A percentile compares a stretch with the other conserved stretches of the same genome.
phyloP scores from a whole-genome alignment of 2,113 vertebrate genomes.

The Rhipidura dahli region DNA sequence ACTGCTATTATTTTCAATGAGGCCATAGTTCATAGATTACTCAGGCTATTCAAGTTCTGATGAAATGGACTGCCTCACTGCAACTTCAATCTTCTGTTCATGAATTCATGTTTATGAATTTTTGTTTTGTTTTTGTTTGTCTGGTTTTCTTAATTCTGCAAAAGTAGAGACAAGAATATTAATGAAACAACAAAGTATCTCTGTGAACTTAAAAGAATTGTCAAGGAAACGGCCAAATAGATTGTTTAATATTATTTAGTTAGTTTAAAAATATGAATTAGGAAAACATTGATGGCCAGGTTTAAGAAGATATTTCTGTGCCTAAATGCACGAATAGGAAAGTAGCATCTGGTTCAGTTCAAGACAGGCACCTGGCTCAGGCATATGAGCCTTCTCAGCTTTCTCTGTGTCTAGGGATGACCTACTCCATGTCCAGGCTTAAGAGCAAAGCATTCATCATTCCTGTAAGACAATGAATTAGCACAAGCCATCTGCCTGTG shows the following conservation, averaged over 20 bases:
- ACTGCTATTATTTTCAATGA: background rate
- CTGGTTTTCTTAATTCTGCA: background rate
- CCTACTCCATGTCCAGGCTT: background rate
- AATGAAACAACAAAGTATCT: background rate
- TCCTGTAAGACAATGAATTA: background rate
- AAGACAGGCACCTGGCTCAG: background rate
- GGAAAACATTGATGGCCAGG: background rate
- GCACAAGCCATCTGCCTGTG: background rate
- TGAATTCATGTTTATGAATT: background rate
- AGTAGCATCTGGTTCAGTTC: background rate
- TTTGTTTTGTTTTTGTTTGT: background rate
- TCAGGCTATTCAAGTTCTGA: background rate
- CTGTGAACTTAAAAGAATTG: background rate
- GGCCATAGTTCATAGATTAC: background rate
- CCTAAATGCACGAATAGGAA: background rate
- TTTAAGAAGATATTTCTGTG: background rate
- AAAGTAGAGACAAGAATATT: background rate
- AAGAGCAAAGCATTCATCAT: background rate
- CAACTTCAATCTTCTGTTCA: background rate
- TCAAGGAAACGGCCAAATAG: background rate
- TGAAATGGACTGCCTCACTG: background rate
- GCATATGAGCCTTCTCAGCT: background rate
- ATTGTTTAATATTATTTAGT: background rate
- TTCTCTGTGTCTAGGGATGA: background rate
- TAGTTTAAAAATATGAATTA: background rate